Conservation (phyloP, 1,140 invertebrate genomes). For the Plodia interpunctella region DNA sequence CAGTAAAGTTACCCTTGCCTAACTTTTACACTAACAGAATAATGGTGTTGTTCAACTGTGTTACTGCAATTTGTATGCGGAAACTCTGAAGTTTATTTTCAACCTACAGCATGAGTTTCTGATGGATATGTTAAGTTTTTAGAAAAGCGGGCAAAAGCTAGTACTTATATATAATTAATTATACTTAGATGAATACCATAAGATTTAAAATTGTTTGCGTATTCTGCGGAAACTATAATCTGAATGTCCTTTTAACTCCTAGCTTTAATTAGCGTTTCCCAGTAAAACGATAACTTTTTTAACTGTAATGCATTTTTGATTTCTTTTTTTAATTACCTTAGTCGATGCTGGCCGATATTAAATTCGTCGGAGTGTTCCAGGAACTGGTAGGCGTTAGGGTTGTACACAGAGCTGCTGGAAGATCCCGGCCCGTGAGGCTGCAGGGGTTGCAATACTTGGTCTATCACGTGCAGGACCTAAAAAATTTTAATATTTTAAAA, state of each 20-base stretch:
- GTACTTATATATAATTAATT: too few relatives aligned
- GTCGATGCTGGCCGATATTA: slow-evolving; percentile 79
- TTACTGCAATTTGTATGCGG: not conserved
- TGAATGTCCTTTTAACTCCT: too few relatives aligned
- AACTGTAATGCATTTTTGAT: too few relatives aligned
- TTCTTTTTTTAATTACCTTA: slow-evolving; percentile 36
- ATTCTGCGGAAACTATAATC: too few relatives aligned
- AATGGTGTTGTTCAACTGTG: not conserved
- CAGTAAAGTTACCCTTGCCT: not conserved
- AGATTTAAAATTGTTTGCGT: too few relatives aligned
- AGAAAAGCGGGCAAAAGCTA: too few relatives aligned
- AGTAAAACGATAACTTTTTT: too few relatives aligned
- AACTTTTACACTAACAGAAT: slow-evolving; percentile 4
- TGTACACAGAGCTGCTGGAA: slow-evolving; percentile 80
- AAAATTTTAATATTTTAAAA: too few relatives aligned
- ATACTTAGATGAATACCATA: too few relatives aligned
- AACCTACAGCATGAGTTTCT: not conserved
- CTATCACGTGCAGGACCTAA: slow-evolving; percentile 90
- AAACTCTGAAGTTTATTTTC: not conserved
- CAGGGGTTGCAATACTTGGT: slow-evolving; percentile 87
- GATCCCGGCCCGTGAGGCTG: slow-evolving; percentile 77
- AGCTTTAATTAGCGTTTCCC: too few relatives aligned
- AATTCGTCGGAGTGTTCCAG: slow-evolving; percentile 85
- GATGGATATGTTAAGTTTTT: not conserved
- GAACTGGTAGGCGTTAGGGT: slow-evolving; percentile 88